Percentiles rank a stretch among this genome's conserved stretches.
Conservation (phyloP, 2,888 invertebrate genomes). For the Eupithecia dodoneata region DNA sequence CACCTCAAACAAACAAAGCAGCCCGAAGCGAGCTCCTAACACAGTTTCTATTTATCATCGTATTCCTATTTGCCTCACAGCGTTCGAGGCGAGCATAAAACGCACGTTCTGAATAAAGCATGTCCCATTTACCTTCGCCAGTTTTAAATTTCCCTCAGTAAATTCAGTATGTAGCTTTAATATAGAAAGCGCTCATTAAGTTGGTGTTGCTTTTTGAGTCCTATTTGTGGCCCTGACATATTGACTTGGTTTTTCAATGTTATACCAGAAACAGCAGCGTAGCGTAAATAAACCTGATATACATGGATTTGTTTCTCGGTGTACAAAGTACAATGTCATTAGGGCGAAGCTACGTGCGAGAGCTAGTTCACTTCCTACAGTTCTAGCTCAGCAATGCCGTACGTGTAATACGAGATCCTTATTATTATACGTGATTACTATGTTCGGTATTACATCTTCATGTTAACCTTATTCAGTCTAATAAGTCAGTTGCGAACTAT, state of each 20-base stretch:
- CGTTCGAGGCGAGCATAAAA: constrained; percentile 25
- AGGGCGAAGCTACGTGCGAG: too few relatives aligned
- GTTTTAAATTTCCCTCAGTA: constrained; percentile 40
- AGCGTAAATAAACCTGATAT: too few relatives aligned
- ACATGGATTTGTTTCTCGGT: too few relatives aligned
- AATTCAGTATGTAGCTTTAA: constrained; percentile 29
- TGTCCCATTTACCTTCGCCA: constrained; percentile 26
- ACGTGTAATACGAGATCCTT: too few relatives aligned
- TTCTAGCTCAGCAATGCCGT: too few relatives aligned
- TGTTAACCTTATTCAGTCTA: too few relatives aligned
- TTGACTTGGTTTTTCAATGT: background rate
- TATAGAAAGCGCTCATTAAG: constrained; percentile 61
- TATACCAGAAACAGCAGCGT: too few relatives aligned
- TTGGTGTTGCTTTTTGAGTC: constrained; percentile 57
- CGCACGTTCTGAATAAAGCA: constrained; percentile 33
- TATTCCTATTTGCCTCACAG: constrained; percentile 18
- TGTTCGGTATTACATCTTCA: too few relatives aligned
- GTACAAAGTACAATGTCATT: too few relatives aligned
- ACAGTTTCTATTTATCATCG: constrained; percentile 26
- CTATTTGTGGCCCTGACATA: constrained; percentile 61
- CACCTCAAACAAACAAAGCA: constrained; percentile 14
- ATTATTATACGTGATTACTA: too few relatives aligned
- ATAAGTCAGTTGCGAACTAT: too few relatives aligned
- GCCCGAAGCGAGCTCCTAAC: constrained; percentile 1
- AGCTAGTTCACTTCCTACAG: too few relatives aligned